Percentiles rank a stretch among this genome's conserved stretches.
Conservation (phyloP, 1,140 invertebrate species). For the Zophobas atratus region DNA sequence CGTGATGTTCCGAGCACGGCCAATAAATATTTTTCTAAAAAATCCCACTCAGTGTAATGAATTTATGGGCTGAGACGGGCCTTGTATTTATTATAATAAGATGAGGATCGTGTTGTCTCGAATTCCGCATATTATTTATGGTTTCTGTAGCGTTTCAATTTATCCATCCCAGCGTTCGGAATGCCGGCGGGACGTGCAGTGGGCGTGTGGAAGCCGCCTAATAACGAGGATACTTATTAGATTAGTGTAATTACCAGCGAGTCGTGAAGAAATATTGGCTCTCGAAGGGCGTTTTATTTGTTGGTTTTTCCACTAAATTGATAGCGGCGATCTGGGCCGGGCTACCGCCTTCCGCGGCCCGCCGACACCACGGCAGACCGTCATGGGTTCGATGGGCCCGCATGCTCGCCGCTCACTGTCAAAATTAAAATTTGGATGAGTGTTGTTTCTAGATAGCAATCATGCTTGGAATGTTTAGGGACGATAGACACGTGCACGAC, state of each 20-base stretch:
- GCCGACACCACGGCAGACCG: too few relatives aligned
- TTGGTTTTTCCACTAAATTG: conserved; percentile 24
- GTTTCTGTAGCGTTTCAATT: conserved; percentile 63
- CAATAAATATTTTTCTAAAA: conserved; percentile 44
- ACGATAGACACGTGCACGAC: conserved; percentile 30
- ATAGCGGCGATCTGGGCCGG: not conserved
- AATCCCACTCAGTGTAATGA: conserved; percentile 53
- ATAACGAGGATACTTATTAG: conserved; percentile 62
- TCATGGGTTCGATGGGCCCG: not conserved
- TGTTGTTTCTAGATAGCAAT: conserved; percentile 52
- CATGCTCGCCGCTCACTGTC: not conserved
- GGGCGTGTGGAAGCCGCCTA: conserved; percentile 63
- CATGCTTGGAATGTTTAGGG: conserved; percentile 53
- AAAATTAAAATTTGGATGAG: conserved; percentile 46
- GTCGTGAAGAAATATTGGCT: conserved; percentile 46
- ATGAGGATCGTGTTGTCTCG: conserved; percentile 62
- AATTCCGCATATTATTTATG: conserved; percentile 65
- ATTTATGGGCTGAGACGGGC: conserved; percentile 56
- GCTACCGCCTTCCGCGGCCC: not conserved
- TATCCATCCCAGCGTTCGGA: conserved; percentile 52
- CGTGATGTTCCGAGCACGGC: conserved; percentile 36
- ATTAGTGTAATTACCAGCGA: conserved; percentile 60
- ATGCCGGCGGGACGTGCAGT: conserved; percentile 49
- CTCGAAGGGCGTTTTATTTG: conserved; percentile 27
- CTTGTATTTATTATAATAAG: conserved; percentile 63